Percentiles rank a stretch among this genome's conserved stretches.
Evolutionary conservation across 2,888 invertebrate genomes (phyloP).

Genomic region (Caprella mutica): DNA sequence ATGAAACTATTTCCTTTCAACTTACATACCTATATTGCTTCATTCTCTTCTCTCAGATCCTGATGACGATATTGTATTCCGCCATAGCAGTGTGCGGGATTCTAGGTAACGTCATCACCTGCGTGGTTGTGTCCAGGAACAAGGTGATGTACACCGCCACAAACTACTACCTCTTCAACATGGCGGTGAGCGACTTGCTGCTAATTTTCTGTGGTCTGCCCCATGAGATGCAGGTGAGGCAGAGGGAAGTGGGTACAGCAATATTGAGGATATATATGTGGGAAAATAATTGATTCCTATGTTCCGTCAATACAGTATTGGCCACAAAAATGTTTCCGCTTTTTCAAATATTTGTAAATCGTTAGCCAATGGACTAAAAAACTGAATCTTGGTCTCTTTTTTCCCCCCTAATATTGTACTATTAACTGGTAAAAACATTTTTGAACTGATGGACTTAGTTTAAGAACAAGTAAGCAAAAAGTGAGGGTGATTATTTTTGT

Average conservation of each 20-base stretch:
- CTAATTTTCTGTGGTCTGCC: constrained; percentile 67
- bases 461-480: too few species aligned
- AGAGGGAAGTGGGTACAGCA: too few species aligned
- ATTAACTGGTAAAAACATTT: too few species aligned
- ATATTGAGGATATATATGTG: constrained; percentile 61
- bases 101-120: constrained; percentile 66
- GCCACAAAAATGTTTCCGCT: too few species aligned
- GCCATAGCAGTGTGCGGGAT: constrained; percentile 61
- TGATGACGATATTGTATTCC: constrained; percentile 56
- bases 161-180: constrained; percentile 67
- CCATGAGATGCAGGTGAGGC: constrained; percentile 56
- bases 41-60: constrained; percentile 4
- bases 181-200: constrained; percentile 68
- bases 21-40: too few species aligned
- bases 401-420: too few species aligned
- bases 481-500: too few species aligned
- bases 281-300: not conserved
- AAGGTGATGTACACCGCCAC: constrained; percentile 73
- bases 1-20: too few species aligned
- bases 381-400: too few species aligned
- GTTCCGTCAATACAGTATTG: constrained; percentile 1
- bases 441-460: too few species aligned
- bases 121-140: constrained; percentile 63
- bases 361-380: too few species aligned
- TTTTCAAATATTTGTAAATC: too few species aligned